A percentile compares a stretch with the other conserved stretches of the same genome.
phyloP scores from a whole-genome alignment of 2,113 vertebrate genomes.

The Lota lota region DNA sequence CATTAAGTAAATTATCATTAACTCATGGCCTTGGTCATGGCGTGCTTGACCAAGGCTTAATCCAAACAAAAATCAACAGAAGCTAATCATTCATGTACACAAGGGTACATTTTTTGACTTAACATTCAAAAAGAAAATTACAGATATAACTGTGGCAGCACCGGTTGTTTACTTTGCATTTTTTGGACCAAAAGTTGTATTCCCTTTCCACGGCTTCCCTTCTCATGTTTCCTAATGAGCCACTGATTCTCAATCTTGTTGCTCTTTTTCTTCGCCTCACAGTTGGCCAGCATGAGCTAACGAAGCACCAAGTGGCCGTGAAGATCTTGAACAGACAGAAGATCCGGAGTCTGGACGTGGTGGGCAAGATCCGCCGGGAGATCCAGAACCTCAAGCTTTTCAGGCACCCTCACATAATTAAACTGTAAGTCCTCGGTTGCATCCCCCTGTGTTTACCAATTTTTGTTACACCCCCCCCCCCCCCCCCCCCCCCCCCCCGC shows the following conservation, averaged over 20 bases:
- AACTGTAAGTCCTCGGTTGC: constrained; percentile 84
- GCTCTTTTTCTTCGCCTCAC: too few relatives aligned
- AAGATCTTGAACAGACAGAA: constrained; percentile 98
- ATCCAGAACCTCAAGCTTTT: constrained; percentile 99
- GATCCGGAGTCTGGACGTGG: constrained; percentile 97
- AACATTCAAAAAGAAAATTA: too few relatives aligned
- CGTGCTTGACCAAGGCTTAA: not conserved
- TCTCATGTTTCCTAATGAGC: not conserved
- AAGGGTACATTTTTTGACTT: not conserved
- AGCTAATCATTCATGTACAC: not conserved
- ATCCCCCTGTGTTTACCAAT: constrained; percentile 35
- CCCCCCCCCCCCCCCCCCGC: too few relatives aligned
- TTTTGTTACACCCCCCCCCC: constrained; percentile 21
- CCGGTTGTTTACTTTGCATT: too few relatives aligned
- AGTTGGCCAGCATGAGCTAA: constrained; percentile 97
- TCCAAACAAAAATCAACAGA: not conserved
- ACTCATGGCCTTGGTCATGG: not conserved
- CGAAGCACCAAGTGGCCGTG: constrained; percentile 96
- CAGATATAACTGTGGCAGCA: too few relatives aligned
- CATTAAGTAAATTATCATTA: not conserved
- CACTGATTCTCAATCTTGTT: not conserved
- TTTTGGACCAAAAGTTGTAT: not conserved
- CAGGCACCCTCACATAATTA: constrained; percentile 98
- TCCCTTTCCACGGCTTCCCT: not conserved
- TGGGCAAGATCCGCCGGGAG: constrained; percentile 96